Percentiles rank a stretch among this genome's conserved stretches.
phyloP scores from a whole-genome alignment of 2,888 invertebrate species.

The Acanthoscelides obtectus region DNA sequence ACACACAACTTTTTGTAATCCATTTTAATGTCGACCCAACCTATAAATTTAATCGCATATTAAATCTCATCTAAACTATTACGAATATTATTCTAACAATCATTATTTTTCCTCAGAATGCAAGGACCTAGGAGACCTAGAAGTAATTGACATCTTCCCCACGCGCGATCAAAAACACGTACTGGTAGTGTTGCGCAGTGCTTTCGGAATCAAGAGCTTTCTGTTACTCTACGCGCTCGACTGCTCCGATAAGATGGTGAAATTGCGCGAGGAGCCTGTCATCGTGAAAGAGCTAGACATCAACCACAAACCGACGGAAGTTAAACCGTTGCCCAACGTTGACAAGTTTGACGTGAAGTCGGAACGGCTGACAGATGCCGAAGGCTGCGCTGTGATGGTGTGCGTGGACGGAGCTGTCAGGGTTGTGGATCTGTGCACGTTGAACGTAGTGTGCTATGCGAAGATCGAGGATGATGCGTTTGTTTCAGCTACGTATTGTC shows the following conservation, averaged over 20 bases:
- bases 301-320: slow-evolving; percentile 64
- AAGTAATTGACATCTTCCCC: slow-evolving; percentile 61
- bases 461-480: slow-evolving; percentile 67
- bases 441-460: slow-evolving; percentile 65
- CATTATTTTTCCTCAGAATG: background rate
- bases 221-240: slow-evolving; percentile 56
- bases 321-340: slow-evolving; percentile 61
- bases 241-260: slow-evolving; percentile 49
- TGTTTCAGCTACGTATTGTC: slow-evolving; percentile 79
- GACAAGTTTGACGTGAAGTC: slow-evolving; percentile 34
- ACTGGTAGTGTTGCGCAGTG: slow-evolving; percentile 53
- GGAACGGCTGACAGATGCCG: slow-evolving; percentile 21
- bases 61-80: no score
- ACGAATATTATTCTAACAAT: background rate
- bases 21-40: no score
- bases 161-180: slow-evolving; percentile 66
- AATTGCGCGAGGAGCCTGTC: slow-evolving; percentile 57
- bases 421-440: slow-evolving; percentile 65
- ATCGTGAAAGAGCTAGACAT: slow-evolving; percentile 57
- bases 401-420: slow-evolving; percentile 71
- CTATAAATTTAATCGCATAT: no score
- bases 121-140: slow-evolving; percentile 34
- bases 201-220: slow-evolving; percentile 41
- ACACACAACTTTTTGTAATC: no score
- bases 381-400: slow-evolving; percentile 65